Base-by-base conservation (phyloP, 1,140 invertebrate species). In the Ditylenchus dipsaci region DNA sequence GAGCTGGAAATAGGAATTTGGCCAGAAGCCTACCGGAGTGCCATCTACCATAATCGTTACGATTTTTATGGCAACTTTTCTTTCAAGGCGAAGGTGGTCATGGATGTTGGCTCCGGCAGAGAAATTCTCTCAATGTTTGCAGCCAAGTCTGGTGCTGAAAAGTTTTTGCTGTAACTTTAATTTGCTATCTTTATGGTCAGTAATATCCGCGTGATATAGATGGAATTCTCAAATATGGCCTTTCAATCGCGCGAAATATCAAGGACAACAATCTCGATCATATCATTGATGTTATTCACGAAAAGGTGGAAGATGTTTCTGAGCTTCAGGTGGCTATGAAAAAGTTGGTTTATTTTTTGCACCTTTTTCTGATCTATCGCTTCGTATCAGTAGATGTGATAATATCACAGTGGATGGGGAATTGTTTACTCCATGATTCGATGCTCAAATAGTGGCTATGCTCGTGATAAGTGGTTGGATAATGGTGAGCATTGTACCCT, bases 381-480 rank as follows among this genome's bases (percentile, higher is more conserved):
- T 79, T 91, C n/a, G 90, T 90, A 0, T 85, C 91, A 77, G 95
- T 97, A 23, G 96, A 99, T 82, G 97, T 99, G 33, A 99, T 99
- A 72, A 97, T 99, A 77, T 96, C 93, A 0, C 96, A 99, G 85
- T 99, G 96, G 96, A 99, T 99, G 96, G 96, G 96, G 58, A 98
- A 96, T 82, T 96, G 93, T 82, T 85, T 96, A 0, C 95, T 96
- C 80, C 97, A 97, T 78, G 93, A 96, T 84, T 94, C 91, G 23
- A 97, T 96, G 94, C 85, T 96, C 75, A 92, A 95, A 76, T 95
- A 92, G 62, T 7, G 84, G 96, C 1, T 93, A 89, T 84, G 93
- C 93, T 1, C 86, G 93, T 56, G 93, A 96, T 82, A 95, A 94
- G 83, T 96, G 94, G 93, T 87, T 96, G 11, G 88, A 78, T 63